Evolutionary conservation across 1,140 invertebrate species (phyloP), one percentile per base, ranked within the genome.

Genomic region (Phthorimaea operculella): DNA sequence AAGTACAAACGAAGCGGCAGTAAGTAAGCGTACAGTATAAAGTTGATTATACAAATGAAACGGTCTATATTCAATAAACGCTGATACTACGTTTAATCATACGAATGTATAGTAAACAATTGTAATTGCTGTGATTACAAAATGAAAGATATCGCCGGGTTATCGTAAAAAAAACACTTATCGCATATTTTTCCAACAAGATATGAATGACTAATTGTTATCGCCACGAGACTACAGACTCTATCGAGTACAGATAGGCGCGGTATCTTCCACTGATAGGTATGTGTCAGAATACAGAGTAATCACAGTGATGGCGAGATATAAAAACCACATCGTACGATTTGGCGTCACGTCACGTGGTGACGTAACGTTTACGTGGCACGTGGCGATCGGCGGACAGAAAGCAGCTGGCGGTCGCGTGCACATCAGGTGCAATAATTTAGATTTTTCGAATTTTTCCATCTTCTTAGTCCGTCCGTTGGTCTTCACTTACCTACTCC

Each of bases 281-380:
- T 39, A 39, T 39, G 10, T 39, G 21, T 28, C 21, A 39, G 10
- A 39, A 39, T 39, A 12, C 36, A 28, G 21, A 28, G 21, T 28
- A 28, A 28, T 28, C 36, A 4, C 10, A n/a, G 36, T n/a, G 3
- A 39, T 39, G n/a, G 10, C 10, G 36, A 39, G 55, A 60, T 60
- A 62, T 58, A 61, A 59, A 70, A 74, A 76, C 21, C 21, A 28
- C 58, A 79, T 79, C 76, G 70, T 79, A 73, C 74, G 79, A 82
- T 76, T 39, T 70, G 51, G 54, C 75, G n/a, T 39, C 76, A 82
- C 57, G n/a, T 18, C 76, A 82, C 57, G n/a, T 18, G 12, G 34
- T 76, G 74, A 80, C 75, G 77, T 72, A 68, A 62, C 54, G 33
- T 50, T 51, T 47, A 57, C 55, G 42, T 21, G 49, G 51, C 17